Conservation (phyloP, 2,113 vertebrate genomes). For the Antennarius striatus region DNA sequence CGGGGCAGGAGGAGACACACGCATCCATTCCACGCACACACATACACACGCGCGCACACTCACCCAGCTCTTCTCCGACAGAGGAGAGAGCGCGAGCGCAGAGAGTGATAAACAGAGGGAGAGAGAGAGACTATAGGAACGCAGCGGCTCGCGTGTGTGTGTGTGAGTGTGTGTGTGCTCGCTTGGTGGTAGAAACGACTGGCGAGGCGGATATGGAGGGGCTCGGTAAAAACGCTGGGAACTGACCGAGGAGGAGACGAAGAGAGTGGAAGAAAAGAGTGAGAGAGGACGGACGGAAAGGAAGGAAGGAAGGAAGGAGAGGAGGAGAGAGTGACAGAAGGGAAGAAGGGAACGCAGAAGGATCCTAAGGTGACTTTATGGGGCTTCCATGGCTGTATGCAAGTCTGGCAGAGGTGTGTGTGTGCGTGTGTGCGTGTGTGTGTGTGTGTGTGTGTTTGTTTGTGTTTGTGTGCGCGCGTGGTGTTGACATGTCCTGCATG, state of each 20-base stretch:
- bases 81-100: slow-evolving; percentile 54
- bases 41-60: slow-evolving; percentile 29
- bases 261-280: slow-evolving; percentile 42
- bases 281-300: slow-evolving; percentile 25
- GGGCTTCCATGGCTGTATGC: slow-evolving; percentile 44
- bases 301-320: slow-evolving; percentile 43
- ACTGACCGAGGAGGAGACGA: slow-evolving; percentile 68
- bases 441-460: slow-evolving; percentile 3
- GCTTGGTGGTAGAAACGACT: slow-evolving; percentile 71
- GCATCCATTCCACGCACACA: slow-evolving; percentile 6
- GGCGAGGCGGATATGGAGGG: slow-evolving; percentile 79
- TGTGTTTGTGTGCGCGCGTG: not conserved
- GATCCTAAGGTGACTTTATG: slow-evolving; percentile 79
- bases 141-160: slow-evolving; percentile 62
- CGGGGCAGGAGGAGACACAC: slow-evolving; percentile 59
- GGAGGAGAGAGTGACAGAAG: slow-evolving; percentile 62
- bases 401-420: slow-evolving; percentile 28
- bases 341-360: slow-evolving; percentile 68
- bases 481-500: slow-evolving; percentile 69
- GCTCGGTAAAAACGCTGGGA: slow-evolving; percentile 70
- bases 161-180: slow-evolving; percentile 43
- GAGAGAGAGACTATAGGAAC: slow-evolving; percentile 76
- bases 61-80: slow-evolving; percentile 57
- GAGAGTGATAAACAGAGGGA: slow-evolving; percentile 36
- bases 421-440: slow-evolving; percentile 31